phyloP scores from a whole-genome alignment of 2,113 vertebrate genomes.

The Neolamprologus ventralis region DNA sequence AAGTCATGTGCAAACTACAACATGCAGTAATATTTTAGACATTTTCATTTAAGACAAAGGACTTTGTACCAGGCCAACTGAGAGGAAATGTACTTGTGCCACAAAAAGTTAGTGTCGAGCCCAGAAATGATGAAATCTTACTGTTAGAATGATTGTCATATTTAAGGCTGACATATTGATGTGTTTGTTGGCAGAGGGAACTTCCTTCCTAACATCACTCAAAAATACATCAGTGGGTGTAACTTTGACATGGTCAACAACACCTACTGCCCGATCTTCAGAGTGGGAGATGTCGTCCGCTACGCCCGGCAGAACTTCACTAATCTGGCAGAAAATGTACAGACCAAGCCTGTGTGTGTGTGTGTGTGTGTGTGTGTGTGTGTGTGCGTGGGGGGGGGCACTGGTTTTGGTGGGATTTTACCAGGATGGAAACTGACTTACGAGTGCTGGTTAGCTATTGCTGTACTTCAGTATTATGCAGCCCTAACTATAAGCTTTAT shows the following conservation, averaged over 20 bases:
- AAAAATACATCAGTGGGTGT: constrained; percentile 66
- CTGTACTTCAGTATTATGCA: background rate
- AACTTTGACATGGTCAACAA: constrained; percentile 77
- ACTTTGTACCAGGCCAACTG: background rate
- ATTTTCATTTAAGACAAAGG: background rate
- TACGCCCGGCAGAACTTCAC: constrained; percentile 83
- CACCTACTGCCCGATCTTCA: constrained; percentile 87
- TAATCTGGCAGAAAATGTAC: constrained; percentile 76
- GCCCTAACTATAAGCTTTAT: background rate
- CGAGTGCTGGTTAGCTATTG: background rate
- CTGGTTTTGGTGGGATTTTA: background rate
- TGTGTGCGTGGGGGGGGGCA: background rate
- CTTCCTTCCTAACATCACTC: constrained; percentile 74
- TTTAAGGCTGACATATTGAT: background rate
- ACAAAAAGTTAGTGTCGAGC: background rate
- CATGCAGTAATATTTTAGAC: background rate
- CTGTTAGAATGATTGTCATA: background rate
- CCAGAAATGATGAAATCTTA: background rate
- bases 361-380: background rate
- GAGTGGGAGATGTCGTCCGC: constrained; percentile 81
- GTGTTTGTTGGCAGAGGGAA: constrained; percentile 72
- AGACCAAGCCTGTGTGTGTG: background rate
- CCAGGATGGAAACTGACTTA: background rate
- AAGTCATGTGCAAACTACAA: background rate
- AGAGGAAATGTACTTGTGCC: background rate